These are phyloP conservation scores for Glyptemys insculpta DNA, from an alignment of 2,797 vertebrate genomes.

Conservation along the genomic window DNA sequence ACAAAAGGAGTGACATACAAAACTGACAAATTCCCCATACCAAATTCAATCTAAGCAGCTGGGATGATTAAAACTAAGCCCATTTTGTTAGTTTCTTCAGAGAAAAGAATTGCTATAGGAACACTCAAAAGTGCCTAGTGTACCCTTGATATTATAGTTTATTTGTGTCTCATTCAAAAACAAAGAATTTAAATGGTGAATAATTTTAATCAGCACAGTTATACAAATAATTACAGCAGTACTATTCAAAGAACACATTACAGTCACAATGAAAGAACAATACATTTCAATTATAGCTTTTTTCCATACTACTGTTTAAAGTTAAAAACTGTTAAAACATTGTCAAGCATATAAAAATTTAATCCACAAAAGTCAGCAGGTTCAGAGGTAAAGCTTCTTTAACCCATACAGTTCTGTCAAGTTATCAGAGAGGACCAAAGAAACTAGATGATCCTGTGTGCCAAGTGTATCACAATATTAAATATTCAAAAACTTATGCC, in stretches of 20 bases:
- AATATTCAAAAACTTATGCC: slow-evolving; percentile 41
- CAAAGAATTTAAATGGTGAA: slow-evolving; percentile 40
- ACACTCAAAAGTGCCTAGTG: slow-evolving; percentile 58
- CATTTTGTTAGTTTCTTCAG: slow-evolving; percentile 17
- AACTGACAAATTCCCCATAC: slow-evolving; percentile 51
- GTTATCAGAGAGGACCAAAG: slow-evolving; percentile 2
- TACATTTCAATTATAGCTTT: background rate
- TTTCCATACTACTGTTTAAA: slow-evolving; percentile 42
- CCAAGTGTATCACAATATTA: slow-evolving; percentile 7
- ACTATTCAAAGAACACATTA: slow-evolving; percentile 14
- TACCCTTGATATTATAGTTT: slow-evolving; percentile 26
- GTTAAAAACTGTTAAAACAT: background rate
- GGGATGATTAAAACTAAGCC: slow-evolving; percentile 35
- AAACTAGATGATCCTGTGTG: background rate
- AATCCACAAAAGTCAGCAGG: slow-evolving; percentile 12
- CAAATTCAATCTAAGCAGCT: slow-evolving; percentile 59
- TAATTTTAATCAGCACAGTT: slow-evolving; percentile 52
- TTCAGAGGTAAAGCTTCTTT: background rate
- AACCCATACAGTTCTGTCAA: slow-evolving; percentile 10
- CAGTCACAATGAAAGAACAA: slow-evolving; percentile 19
- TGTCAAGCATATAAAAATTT: slow-evolving; percentile 26
- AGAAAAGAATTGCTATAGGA: slow-evolving; percentile 38
- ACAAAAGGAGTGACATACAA: slow-evolving; percentile 65
- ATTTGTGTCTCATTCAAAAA: slow-evolving; percentile 51
- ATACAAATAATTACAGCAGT: slow-evolving; percentile 59